Conservation (phyloP, 1,140 invertebrate genomes). For the Tyrophagus putrescentiae region DNA sequence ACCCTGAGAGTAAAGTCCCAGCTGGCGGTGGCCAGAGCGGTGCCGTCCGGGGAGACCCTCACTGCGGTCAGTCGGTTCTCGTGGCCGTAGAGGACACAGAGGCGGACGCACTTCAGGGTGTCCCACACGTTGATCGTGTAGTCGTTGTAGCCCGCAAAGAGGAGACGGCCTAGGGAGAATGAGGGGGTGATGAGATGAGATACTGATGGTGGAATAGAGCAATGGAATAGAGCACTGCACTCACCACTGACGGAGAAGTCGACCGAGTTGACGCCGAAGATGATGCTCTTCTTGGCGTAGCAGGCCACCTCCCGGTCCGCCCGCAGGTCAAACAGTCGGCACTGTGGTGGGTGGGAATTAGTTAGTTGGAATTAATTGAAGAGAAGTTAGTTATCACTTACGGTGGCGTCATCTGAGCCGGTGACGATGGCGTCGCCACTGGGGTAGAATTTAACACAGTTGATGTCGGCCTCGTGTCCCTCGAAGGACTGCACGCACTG, state of each 20-base stretch:
- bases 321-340: slow-evolving; percentile 89
- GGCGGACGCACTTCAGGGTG: slow-evolving; percentile 76
- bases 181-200: slow-evolving; percentile 6
- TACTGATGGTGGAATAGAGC: neutral
- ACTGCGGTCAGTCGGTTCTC: slow-evolving; percentile 93
- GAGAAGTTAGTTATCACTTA: slow-evolving; percentile 34
- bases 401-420: slow-evolving; percentile 91
- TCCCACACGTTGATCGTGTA: slow-evolving; percentile 99
- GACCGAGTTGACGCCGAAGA: slow-evolving; percentile 95
- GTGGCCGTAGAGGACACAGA: slow-evolving; percentile 87
- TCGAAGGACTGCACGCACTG: slow-evolving; percentile 97
- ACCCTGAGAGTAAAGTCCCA: slow-evolving; percentile 95
- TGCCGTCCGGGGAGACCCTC: slow-evolving; percentile 90
- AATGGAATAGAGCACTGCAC: slow-evolving; percentile 26
- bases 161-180: slow-evolving; percentile 55
- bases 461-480: slow-evolving; percentile 95
- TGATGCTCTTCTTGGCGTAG: slow-evolving; percentile 91
- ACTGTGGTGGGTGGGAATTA: slow-evolving; percentile 41
- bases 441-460: slow-evolving; percentile 96
- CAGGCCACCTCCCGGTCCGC: slow-evolving; percentile 94
- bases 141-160: slow-evolving; percentile 98
- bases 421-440: slow-evolving; percentile 95
- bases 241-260: slow-evolving; percentile 89
- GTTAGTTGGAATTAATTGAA: neutral
- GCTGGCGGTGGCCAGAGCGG: slow-evolving; percentile 87